Percentiles rank a stretch among this genome's conserved stretches.
Conservation (phyloP, 1,140 invertebrate species). For the Habropoda laboriosa region DNA sequence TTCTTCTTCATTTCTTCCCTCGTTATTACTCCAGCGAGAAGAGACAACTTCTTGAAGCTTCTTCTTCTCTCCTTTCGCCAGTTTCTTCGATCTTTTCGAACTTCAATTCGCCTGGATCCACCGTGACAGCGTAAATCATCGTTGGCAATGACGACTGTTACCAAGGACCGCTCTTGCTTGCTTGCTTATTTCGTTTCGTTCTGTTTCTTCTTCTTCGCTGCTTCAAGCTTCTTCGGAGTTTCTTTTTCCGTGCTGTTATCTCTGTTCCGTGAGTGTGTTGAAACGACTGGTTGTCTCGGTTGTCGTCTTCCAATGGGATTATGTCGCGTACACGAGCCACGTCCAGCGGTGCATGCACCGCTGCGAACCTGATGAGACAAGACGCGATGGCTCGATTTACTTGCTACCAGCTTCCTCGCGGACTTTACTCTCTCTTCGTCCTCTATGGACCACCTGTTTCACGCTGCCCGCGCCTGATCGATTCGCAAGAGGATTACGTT, state of each 20-base stretch:
- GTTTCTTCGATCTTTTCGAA: too few relatives aligned
- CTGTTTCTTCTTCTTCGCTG: background rate
- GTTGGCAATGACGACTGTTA: conserved; percentile 54
- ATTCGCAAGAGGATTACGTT: conserved; percentile 13
- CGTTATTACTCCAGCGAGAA: background rate
- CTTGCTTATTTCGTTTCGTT: background rate
- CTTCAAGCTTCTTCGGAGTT: background rate
- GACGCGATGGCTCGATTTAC: conserved; percentile 39
- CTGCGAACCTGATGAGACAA: conserved; percentile 24
- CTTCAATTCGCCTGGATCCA: too few relatives aligned
- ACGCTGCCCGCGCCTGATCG: conserved; percentile 21
- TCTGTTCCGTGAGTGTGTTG: too few relatives aligned
- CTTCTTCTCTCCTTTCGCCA: background rate
- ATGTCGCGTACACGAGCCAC: conserved; percentile 9
- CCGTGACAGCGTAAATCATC: conserved; percentile 63
- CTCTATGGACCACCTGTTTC: conserved; percentile 41
- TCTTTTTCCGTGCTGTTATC: background rate
- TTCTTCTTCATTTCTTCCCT: background rate
- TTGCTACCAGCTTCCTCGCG: conserved; percentile 7
- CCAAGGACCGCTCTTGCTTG: background rate
- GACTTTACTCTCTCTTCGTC: background rate
- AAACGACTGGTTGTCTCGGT: background rate
- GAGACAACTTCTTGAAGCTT: background rate
- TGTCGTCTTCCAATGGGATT: background rate
- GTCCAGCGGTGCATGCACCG: conserved; percentile 12